Evolutionary conservation across 2,797 vertebrate species (phyloP).

Genomic region (Leptodactylus fallax): DNA sequence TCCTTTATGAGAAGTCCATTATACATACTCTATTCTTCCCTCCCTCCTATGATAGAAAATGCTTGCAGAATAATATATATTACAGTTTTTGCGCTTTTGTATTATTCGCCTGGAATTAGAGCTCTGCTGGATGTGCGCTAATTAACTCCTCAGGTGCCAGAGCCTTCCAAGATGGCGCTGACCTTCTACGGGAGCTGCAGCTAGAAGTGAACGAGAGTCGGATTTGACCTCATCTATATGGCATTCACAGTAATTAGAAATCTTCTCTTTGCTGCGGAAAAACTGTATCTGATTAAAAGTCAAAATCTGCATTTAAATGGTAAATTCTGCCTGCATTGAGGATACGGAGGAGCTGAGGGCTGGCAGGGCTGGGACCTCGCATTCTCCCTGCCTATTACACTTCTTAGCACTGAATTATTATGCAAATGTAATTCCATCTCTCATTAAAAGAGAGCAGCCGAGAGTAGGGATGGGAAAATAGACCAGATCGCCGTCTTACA

Average conservation of each 20-base stretch:
- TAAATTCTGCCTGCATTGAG: slow-evolving; percentile 47
- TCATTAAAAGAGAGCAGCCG: slow-evolving; percentile 44
- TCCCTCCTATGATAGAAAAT: background rate
- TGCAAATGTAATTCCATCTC: slow-evolving; percentile 50
- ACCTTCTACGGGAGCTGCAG: slow-evolving; percentile 20
- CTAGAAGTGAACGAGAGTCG: slow-evolving; percentile 24
- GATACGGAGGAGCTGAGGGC: slow-evolving; percentile 49
- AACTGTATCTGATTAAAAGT: slow-evolving; percentile 66
- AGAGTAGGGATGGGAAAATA: background rate
- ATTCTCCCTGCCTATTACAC: slow-evolving; percentile 56
- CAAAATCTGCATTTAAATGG: slow-evolving; percentile 67
- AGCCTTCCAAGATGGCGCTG: background rate
- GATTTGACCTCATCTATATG: slow-evolving; percentile 45
- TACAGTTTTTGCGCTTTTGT: too few species aligned
- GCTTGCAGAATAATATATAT: background rate
- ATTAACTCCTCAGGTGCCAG: slow-evolving; percentile 25
- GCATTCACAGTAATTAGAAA: slow-evolving; percentile 66
- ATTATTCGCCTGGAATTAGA: background rate
- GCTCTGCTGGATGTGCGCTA: background rate
- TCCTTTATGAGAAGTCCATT: background rate
- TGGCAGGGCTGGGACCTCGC: slow-evolving; percentile 60
- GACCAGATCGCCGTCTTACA: background rate
- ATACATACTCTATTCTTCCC: background rate
- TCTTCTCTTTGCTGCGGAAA: slow-evolving; percentile 50
- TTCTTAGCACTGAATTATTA: slow-evolving; percentile 55